Evolutionary conservation across 2,113 vertebrate species (phyloP), one percentile per base, ranked within the genome.

Genomic region (Seriola aureovittata): DNA sequence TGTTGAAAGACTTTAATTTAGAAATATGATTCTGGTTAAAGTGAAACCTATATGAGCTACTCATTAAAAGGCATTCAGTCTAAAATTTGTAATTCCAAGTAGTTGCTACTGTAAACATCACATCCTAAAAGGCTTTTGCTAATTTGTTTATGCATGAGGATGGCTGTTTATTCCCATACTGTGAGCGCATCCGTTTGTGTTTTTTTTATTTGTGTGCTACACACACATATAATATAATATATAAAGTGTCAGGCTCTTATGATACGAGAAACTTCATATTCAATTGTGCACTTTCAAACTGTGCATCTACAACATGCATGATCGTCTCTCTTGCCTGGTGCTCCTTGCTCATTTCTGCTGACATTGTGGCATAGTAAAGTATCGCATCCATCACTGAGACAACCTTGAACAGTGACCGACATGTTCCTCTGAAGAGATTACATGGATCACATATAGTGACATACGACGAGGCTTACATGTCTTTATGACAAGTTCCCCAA

Each of bases 351-450:
- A 72, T 71, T 46, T 81, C 29, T 23, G 62, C 38, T 80, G 72
- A 64, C 68, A 72, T 17, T 69, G 75, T 72, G 34, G 14, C 59
- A 32, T 50, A 16, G 55, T 73, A 25, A 87, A 80, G 46, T 65
- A 75, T 19, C 5, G 38, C 63, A 77, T 71, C 46, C 73, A 21
- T 73, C 54, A 62, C 54, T 48, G 69, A 77, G 57, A 75, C 85
- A 93, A 87, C 89, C 84, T 93, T 87, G 74, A 78, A 66, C 38
- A 84, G 44, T 86, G 85, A 86, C 73, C 44, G 71, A 84, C 64
- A 59, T 72, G 63, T 81, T 85, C 55, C 77, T 50, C 70, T 68
- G 44, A 75, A 54, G 70, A 73, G 69, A 91, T 90, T 86, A 84
- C 72, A 78, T 44, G 59, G 75, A 85, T 91, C 72, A 46, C 48